phyloP scores from a whole-genome alignment of 1,140 invertebrate species.

The Cyphomyrmex costatus region DNA sequence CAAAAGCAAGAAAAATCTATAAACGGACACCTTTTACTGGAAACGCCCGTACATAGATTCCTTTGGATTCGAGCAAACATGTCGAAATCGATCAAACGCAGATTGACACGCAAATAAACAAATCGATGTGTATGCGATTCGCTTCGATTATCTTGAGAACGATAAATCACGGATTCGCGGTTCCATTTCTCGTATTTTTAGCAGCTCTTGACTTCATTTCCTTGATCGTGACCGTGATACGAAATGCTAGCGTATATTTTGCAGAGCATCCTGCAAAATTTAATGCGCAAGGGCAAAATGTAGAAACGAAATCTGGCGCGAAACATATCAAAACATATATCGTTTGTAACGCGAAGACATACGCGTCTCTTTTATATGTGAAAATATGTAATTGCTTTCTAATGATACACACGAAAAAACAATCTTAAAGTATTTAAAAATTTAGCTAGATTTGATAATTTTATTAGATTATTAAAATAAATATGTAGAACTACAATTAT shows the following conservation, averaged over 20 bases:
- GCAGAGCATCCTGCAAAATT: background rate
- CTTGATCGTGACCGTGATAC: conserved; percentile 3
- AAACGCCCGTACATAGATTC: conserved; percentile 41
- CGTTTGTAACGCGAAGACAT: background rate
- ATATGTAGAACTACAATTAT: too few species aligned
- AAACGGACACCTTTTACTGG: conserved; percentile 45
- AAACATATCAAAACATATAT: background rate
- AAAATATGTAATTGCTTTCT: conserved; percentile 59
- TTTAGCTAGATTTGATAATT: too few species aligned
- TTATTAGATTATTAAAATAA: too few species aligned
- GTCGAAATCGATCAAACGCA: conserved; percentile 61
- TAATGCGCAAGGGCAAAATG: background rate
- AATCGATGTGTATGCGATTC: conserved; percentile 11
- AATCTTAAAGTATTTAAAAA: too few species aligned
- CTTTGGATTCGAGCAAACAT: conserved; percentile 64
- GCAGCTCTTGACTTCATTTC: conserved; percentile 30
- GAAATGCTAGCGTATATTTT: background rate
- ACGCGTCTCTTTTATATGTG: background rate
- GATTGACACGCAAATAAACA: conserved; percentile 66
- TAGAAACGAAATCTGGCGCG: too few species aligned
- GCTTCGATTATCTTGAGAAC: conserved; percentile 51
- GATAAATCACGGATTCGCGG: conserved; percentile 24
- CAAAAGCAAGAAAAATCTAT: conserved; percentile 52
- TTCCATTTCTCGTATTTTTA: conserved; percentile 48
- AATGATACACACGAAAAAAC: background rate